Percentiles rank a stretch among this genome's conserved stretches.
phyloP scores from a whole-genome alignment of 2,888 invertebrate genomes.

The Lasius fuliginosus region DNA sequence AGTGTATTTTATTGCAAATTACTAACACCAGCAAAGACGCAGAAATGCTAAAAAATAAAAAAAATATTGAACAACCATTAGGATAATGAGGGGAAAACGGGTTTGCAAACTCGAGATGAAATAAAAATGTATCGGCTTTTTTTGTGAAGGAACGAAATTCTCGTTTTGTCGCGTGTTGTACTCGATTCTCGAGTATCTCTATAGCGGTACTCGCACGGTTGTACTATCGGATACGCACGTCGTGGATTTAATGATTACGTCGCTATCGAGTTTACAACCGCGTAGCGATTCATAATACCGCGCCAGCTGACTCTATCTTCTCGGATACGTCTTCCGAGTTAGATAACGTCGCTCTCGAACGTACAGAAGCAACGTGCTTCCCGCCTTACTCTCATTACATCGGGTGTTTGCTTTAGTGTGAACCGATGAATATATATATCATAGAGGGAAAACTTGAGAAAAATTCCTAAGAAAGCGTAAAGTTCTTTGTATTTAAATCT shows the following conservation, averaged over 20 bases:
- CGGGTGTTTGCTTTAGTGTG: slow-evolving; percentile 15
- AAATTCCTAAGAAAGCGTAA: background rate
- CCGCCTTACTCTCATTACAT: background rate
- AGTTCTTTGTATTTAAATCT: slow-evolving; percentile 21
- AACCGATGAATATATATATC: slow-evolving; percentile 20
- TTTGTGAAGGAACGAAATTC: background rate
- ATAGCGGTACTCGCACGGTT: slow-evolving; percentile 27
- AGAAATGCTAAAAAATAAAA: too few relatives aligned
- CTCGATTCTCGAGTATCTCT: background rate
- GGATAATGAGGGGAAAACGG: background rate
- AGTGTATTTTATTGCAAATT: too few relatives aligned
- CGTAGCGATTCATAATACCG: slow-evolving; percentile 45
- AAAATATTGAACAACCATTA: background rate
- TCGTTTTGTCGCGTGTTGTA: background rate
- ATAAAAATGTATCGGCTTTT: slow-evolving; percentile 25
- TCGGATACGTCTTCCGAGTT: slow-evolving; percentile 45
- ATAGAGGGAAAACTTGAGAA: slow-evolving; percentile 12
- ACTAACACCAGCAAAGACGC: too few relatives aligned
- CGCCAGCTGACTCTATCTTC: slow-evolving; percentile 46
- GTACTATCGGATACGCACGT: slow-evolving; percentile 23
- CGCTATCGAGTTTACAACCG: slow-evolving; percentile 48
- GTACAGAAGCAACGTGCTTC: slow-evolving; percentile 33
- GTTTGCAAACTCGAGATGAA: background rate
- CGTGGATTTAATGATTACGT: slow-evolving; percentile 46
- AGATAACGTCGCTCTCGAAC: slow-evolving; percentile 39